These are phyloP conservation scores for Drosophila melanosoma DNA, from an alignment of 2,888 invertebrate species.

Conservation along the genomic window DNA sequence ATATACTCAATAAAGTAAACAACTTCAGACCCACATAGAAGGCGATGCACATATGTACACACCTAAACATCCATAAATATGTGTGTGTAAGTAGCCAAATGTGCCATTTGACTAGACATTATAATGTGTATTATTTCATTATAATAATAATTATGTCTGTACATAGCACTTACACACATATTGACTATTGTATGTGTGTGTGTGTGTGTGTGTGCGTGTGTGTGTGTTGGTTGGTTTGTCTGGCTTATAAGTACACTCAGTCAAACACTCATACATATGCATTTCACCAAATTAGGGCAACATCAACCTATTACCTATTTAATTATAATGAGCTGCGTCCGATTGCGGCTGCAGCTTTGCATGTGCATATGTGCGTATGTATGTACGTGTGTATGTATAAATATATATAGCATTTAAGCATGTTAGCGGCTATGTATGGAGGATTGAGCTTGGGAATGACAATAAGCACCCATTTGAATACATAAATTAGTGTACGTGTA, in stretches of 20 bases:
- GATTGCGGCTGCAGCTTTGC: conserved; percentile 46
- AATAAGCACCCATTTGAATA: conserved; percentile 17
- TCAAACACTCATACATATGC: conserved; percentile 41
- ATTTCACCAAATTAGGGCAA: conserved; percentile 70
- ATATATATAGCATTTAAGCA: conserved; percentile 4
- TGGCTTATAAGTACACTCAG: conserved; percentile 61
- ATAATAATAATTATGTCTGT: conserved; percentile 62
- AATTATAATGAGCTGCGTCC: conserved; percentile 77
- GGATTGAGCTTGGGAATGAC: conserved; percentile 8
- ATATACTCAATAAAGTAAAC: conserved; percentile 55
- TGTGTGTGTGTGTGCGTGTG: conserved; percentile 22
- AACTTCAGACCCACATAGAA: conserved; percentile 22
- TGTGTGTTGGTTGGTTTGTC: conserved; percentile 30
- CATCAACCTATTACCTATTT: conserved; percentile 71
- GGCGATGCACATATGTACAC: conserved; percentile 33
- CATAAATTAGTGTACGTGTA: conserved; percentile 14
- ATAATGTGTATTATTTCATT: conserved; percentile 66
- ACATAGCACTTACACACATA: conserved; percentile 25
- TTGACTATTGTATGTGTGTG: conserved; percentile 19
- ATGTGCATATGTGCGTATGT: conserved; percentile 17
- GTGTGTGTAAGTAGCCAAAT: conserved; percentile 34
- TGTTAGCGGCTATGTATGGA: conserved; percentile 1
- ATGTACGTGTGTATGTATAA: conserved; percentile 6
- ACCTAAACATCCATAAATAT: conserved; percentile 15
- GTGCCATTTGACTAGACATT: conserved; percentile 62